A percentile compares a stretch with the other conserved stretches of the same genome.
Evolutionary conservation across 2,113 vertebrate genomes (phyloP).

Genomic region (Cygnus atratus): DNA sequence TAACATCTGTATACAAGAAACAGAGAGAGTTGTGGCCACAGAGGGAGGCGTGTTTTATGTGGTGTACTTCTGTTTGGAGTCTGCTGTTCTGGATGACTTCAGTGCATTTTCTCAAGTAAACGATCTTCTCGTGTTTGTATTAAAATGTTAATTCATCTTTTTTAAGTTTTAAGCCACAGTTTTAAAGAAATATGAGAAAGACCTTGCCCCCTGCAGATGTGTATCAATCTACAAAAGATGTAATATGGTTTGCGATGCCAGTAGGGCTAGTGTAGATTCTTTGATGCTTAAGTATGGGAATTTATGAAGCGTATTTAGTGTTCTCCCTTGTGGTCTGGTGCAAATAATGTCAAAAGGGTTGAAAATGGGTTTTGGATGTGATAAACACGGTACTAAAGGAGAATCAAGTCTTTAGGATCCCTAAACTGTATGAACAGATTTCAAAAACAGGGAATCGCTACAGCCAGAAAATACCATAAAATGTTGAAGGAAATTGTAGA

Average conservation of each 20-base stretch:
- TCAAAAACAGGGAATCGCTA: neutral
- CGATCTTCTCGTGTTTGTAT: neutral
- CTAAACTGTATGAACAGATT: neutral
- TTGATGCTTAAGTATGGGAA: constrained; percentile 45
- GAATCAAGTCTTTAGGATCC: constrained; percentile 12
- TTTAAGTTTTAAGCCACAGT: constrained; percentile 30
- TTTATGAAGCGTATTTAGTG: neutral
- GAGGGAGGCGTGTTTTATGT: constrained; percentile 15
- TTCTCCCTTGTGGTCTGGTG: constrained; percentile 50
- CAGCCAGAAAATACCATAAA: neutral
- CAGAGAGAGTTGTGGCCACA: neutral
- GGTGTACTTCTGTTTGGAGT: constrained; percentile 37
- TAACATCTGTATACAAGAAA: constrained; percentile 31
- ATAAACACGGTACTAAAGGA: constrained; percentile 45
- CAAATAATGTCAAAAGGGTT: constrained; percentile 33
- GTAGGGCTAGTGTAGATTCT: constrained; percentile 1
- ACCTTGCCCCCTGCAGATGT: constrained; percentile 34
- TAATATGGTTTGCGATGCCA: neutral
- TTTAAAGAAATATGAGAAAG: constrained; percentile 51
- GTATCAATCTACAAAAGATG: constrained; percentile 8
- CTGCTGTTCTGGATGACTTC: constrained; percentile 30
- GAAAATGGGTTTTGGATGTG: constrained; percentile 28
- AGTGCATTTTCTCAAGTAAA: constrained; percentile 5
- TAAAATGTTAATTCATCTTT: constrained; percentile 54
- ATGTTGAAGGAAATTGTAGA: neutral